Evolutionary conservation across 2,797 vertebrate species (phyloP).

Genomic region (Lycodopsis pacificus): DNA sequence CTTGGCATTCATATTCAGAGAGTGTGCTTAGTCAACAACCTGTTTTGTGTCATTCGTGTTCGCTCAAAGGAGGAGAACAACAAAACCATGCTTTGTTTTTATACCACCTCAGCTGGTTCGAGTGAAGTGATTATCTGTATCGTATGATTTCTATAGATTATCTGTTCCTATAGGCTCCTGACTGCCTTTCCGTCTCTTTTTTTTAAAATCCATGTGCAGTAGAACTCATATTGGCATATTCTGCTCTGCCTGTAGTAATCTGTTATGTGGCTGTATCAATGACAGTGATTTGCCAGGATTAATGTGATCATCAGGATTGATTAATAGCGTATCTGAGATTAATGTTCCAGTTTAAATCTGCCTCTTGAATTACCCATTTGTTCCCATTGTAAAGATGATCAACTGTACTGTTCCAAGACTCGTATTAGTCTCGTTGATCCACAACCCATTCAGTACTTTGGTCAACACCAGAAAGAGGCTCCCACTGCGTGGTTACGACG

Average conservation of each 20-base stretch:
- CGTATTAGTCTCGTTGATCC: constrained; percentile 52
- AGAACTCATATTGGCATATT: constrained; percentile 7
- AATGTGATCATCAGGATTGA: constrained; percentile 68
- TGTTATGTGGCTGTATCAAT: constrained; percentile 57
- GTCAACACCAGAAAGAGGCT: constrained; percentile 25
- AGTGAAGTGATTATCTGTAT: not conserved
- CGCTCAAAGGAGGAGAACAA: not conserved
- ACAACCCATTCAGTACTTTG: not conserved
- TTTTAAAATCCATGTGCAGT: constrained; percentile 8
- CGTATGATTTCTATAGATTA: constrained; percentile 12
- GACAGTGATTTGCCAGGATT: constrained; percentile 70
- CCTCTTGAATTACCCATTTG: constrained; percentile 21
- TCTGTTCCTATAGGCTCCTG: constrained; percentile 2
- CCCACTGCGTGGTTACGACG: not conserved
- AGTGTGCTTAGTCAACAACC: constrained; percentile 28
- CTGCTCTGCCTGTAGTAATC: constrained; percentile 26
- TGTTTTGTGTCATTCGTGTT: constrained; percentile 30
- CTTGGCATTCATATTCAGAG: constrained; percentile 29
- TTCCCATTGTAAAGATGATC: constrained; percentile 54
- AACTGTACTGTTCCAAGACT: constrained; percentile 22
- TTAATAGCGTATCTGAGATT: constrained; percentile 71
- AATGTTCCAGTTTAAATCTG: constrained; percentile 40
- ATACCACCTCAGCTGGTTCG: not conserved
- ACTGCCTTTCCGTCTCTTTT: not conserved
- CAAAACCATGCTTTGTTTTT: constrained; percentile 13